Base-by-base conservation (phyloP, 2,888 invertebrate genomes). In the Latheticus oryzae region DNA sequence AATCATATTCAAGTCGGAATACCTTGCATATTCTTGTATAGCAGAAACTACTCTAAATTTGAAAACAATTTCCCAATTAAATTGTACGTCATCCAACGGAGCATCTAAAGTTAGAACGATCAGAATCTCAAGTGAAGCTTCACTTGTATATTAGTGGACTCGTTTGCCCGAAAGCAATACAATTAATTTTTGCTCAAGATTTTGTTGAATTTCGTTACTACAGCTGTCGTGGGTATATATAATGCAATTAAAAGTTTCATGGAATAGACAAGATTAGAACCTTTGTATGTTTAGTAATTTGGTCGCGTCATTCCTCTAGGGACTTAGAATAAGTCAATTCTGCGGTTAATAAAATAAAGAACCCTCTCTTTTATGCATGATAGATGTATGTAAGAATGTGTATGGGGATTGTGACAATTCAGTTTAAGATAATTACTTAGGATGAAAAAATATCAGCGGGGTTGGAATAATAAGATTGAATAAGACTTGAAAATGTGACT, bases 311-410 rank as follows among this genome's bases (percentile, higher is more conserved):
- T 32, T 54, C 48, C 53, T 47, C 40, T 56, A 53, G 56, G 57
- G 42, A 28, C 33, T 48, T 15, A 51, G 51, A 55, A 62, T 64
- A 65, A 68, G 67, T 65, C 69, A 70, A 70, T 70, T 72, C 69
- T 69, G 70, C 69, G 71, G 71, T 67, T 66, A 68, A 68, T 67
- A 70, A 69, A 70, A 69, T 68, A 69, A 64, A 65, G 64, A 59
- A 66, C 67, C 68, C 68, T 61, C 64, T 33, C 55, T 67, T 65
- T 64, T 54, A 67, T 66, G 69, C 69, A 69, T 68, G 69, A 68
- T 66, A 67, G 66, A 68, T 64, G 67, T 63, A 58, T 61, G 67
- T 57, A 32, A 58, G 55, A 37, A 23, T 62, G 60, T 57, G 47
- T 19, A 35, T 58, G 52, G 33, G n/a, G n/a, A n/a, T n/a, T n/a